A percentile compares a stretch with the other conserved stretches of the same genome.
Evolutionary conservation across 2,113 vertebrate species (phyloP).

Genomic region (Lota lota): DNA sequence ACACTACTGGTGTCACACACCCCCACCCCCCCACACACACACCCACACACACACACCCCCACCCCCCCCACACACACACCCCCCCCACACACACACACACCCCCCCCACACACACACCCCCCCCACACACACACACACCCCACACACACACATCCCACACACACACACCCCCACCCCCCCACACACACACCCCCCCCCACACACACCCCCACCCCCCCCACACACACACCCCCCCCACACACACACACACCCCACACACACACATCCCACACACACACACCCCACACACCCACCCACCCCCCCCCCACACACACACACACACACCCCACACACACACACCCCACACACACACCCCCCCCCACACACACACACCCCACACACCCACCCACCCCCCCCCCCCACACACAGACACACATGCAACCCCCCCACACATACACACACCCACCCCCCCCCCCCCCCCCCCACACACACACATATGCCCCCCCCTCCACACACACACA

Average conservation of each 20-base stretch:
- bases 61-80: background rate
- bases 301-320: slow-evolving; percentile 40
- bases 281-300: slow-evolving; percentile 16
- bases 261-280: slow-evolving; percentile 2
- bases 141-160: background rate
- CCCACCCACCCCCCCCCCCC: slow-evolving; percentile 25
- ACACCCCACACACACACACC: background rate
- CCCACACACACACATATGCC: background rate
- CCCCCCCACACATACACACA: background rate
- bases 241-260: background rate
- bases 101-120: slow-evolving; percentile 26
- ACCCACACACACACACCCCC: background rate
- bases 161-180: slow-evolving; percentile 58
- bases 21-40: slow-evolving; percentile 44
- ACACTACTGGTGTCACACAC: slow-evolving; percentile 1
- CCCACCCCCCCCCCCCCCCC: background rate
- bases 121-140: slow-evolving; percentile 20
- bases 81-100: slow-evolving; percentile 35
- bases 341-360: background rate
- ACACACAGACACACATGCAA: background rate
- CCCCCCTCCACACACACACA: background rate
- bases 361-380: background rate
- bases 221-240: slow-evolving; percentile 24
- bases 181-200: background rate
- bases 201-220: background rate